A percentile compares a stretch with the other conserved stretches of the same genome.
phyloP scores from a whole-genome alignment of 1,140 invertebrate genomes.

The Periplaneta americana region DNA sequence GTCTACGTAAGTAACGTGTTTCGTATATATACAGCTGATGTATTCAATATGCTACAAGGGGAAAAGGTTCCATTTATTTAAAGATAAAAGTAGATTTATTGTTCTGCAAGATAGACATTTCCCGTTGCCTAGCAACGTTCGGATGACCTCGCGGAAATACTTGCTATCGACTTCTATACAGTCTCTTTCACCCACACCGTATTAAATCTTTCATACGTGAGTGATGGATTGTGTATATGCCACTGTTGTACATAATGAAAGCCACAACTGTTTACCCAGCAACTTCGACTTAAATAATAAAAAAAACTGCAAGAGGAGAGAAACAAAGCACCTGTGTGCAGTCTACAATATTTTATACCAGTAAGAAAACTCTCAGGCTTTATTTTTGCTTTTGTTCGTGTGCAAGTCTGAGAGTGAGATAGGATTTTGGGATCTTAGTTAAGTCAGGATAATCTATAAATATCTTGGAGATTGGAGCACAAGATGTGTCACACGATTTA shows the following conservation, averaged over 20 bases:
- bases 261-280: neutral
- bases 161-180: neutral
- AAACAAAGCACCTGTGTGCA: neutral
- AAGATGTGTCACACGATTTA: no score
- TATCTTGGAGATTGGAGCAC: no score
- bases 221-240: neutral
- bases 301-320: neutral
- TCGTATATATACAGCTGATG: no score
- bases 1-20: no score
- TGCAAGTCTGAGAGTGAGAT: no score
- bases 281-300: neutral
- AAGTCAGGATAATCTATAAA: no score
- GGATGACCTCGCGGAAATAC: neutral
- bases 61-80: neutral
- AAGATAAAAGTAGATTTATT: neutral
- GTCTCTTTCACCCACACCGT: neutral
- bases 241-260: neutral
- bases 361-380: no score
- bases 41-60: no score
- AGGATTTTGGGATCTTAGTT: no score
- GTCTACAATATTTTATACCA: no score
- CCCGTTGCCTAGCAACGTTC: neutral
- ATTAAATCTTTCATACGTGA: neutral
- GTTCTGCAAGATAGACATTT: neutral
- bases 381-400: no score